Conservation (phyloP, 2,797 vertebrate genomes). For the Hybognathus amarus region DNA sequence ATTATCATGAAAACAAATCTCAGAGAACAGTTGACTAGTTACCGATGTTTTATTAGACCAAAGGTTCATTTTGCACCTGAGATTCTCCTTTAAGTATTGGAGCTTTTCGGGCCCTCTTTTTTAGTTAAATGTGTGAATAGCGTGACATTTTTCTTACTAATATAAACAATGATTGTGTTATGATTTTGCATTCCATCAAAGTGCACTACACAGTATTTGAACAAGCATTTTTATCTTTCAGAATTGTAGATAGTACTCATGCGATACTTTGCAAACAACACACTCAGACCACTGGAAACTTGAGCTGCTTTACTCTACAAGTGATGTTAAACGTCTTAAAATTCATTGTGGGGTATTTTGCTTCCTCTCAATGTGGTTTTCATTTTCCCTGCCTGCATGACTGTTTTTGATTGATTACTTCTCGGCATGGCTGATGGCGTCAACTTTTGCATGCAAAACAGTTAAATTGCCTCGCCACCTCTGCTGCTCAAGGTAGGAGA, state of each 20-base stretch:
- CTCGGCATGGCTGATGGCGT: constrained; percentile 49
- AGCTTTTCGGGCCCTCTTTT: background rate
- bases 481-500: constrained; percentile 38
- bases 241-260: background rate
- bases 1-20: too few relatives aligned
- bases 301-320: background rate
- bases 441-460: constrained; percentile 58
- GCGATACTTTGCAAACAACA: background rate
- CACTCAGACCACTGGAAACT: background rate
- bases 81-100: too few relatives aligned
- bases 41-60: too few relatives aligned
- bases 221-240: background rate
- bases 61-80: too few relatives aligned
- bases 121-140: background rate
- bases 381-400: constrained; percentile 40
- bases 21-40: too few relatives aligned
- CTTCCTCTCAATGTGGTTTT: constrained; percentile 38
- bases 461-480: constrained; percentile 46
- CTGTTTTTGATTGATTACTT: constrained; percentile 60
- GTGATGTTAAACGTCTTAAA: constrained; percentile 39
- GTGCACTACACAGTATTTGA: background rate
- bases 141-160: background rate
- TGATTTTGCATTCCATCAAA: background rate
- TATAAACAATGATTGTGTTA: background rate
- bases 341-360: constrained; percentile 34